Percentiles rank a stretch among this genome's conserved stretches.
Conservation (phyloP, 2,888 invertebrate species). For the Mayetiola destructor region DNA sequence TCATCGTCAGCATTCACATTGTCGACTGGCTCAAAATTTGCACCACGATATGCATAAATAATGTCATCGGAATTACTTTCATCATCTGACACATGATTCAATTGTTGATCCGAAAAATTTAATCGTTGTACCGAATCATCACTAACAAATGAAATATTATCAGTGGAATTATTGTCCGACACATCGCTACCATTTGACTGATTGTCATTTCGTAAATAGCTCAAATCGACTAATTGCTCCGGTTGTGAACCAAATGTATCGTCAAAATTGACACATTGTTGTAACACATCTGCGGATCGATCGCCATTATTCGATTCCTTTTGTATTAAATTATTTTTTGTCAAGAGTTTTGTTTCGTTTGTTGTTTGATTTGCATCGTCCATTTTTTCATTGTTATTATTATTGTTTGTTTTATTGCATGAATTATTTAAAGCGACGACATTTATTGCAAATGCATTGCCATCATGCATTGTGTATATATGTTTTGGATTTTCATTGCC, state of each 20-base stretch:
- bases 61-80: conserved; percentile 34
- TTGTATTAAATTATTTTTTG: neutral
- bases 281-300: neutral
- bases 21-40: conserved; percentile 24
- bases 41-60: conserved; percentile 34
- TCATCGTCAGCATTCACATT: conserved; percentile 27
- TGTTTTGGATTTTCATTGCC: neutral
- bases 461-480: neutral
- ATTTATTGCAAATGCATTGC: neutral
- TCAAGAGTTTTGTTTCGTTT: neutral
- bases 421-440: neutral
- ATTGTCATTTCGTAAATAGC: neutral
- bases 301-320: conserved; percentile 1
- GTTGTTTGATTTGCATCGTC: neutral
- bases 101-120: conserved; percentile 26
- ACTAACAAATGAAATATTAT: conserved; percentile 32
- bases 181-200: neutral
- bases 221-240: too few relatives aligned
- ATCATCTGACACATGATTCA: conserved; percentile 25
- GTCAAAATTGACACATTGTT: neutral
- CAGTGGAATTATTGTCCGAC: conserved; percentile 25
- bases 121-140: conserved; percentile 31
- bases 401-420: neutral
- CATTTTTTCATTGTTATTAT: conserved; percentile 1
- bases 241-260: neutral